These are phyloP conservation scores for Pissodes strobi DNA, from an alignment of 1,140 invertebrate species.

Conservation along the genomic window DNA sequence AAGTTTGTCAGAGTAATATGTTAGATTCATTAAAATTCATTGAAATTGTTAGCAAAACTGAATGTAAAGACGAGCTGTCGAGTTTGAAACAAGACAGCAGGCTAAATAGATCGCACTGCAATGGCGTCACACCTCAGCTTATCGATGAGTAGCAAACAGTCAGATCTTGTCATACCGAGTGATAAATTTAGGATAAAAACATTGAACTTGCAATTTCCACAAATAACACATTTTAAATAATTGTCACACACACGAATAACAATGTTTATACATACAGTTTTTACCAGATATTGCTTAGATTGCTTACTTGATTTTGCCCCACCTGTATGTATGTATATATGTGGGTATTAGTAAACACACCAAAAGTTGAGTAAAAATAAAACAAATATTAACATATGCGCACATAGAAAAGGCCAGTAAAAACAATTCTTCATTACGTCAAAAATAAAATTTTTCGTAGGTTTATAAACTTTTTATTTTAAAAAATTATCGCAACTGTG, in stretches of 20 bases:
- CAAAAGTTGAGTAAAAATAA: constrained; percentile 28
- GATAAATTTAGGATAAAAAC: constrained; percentile 51
- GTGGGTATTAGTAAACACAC: constrained; percentile 57
- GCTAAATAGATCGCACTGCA: constrained; percentile 33
- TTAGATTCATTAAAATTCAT: constrained; percentile 3
- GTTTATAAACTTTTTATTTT: constrained; percentile 44
- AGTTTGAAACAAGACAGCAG: constrained; percentile 28
- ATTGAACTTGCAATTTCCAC: constrained; percentile 57
- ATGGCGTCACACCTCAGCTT: constrained; percentile 12
- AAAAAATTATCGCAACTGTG: constrained; percentile 51
- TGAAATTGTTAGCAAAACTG: constrained; percentile 3
- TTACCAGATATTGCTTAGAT: constrained; percentile 57
- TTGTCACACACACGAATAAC: constrained; percentile 57
- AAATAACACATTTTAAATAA: constrained; percentile 56
- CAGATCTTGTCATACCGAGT: constrained; percentile 52
- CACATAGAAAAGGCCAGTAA: constrained; percentile 50
- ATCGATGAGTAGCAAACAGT: constrained; percentile 49
- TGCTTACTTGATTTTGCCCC: constrained; percentile 58
- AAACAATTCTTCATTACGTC: constrained; percentile 49
- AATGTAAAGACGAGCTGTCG: constrained; percentile 18
- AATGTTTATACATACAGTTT: constrained; percentile 58
- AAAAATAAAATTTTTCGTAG: constrained; percentile 43
- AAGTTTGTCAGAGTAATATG: constrained; percentile 20
- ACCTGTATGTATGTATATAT: constrained; percentile 58
- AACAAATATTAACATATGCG: constrained; percentile 36